These are phyloP conservation scores for Etheostoma cragini DNA, from an alignment of 2,113 vertebrate genomes.

Conservation along the genomic window DNA sequence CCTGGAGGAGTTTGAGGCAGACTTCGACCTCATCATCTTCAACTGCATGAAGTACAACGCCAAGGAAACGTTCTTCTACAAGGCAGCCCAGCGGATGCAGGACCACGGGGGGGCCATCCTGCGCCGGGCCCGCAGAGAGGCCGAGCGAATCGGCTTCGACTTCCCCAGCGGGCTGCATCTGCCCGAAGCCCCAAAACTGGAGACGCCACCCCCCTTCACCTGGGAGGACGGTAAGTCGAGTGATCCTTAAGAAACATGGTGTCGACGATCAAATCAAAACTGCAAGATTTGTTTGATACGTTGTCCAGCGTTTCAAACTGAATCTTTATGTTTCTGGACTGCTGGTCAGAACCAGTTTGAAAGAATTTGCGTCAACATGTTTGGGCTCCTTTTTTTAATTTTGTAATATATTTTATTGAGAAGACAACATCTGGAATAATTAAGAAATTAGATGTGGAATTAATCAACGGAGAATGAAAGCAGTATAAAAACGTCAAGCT, in stretches of 20 bases:
- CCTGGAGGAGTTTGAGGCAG: constrained; percentile 92
- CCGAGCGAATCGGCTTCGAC: constrained; percentile 91
- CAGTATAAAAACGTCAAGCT: too few relatives aligned
- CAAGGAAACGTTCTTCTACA: constrained; percentile 97
- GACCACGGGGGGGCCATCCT: constrained; percentile 95
- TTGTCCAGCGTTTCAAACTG: too few relatives aligned
- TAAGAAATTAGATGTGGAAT: too few relatives aligned
- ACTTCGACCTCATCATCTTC: constrained; percentile 94
- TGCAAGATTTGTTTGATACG: too few relatives aligned
- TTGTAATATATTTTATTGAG: too few relatives aligned
- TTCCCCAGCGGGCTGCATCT: constrained; percentile 92
- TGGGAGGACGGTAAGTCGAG: constrained; percentile 93
- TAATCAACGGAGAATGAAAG: too few relatives aligned
- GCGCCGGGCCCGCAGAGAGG: constrained; percentile 91
- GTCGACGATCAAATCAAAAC: neutral
- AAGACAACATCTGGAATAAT: too few relatives aligned
- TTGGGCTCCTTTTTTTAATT: too few relatives aligned
- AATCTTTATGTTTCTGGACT: neutral
- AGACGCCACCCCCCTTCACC: constrained; percentile 87
- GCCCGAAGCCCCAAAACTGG: constrained; percentile 87
- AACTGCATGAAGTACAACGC: constrained; percentile 98
- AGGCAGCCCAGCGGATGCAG: constrained; percentile 91
- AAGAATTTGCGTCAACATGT: too few relatives aligned
- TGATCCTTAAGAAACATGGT: neutral
- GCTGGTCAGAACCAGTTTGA: too few relatives aligned